Conservation (phyloP, 2,888 invertebrate genomes). For the Piscicola geometra region DNA sequence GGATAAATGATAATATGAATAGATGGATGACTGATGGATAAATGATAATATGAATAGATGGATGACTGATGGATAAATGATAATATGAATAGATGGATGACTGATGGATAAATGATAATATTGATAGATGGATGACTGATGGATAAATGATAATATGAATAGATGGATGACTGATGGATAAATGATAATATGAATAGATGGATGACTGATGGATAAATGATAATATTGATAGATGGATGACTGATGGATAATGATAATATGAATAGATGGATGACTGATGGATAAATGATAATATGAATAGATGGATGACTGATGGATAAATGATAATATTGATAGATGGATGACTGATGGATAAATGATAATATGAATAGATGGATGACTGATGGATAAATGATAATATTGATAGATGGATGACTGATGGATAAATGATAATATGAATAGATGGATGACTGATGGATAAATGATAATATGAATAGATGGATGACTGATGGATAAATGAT, state of each 20-base stretch:
- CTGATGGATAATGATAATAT: too few relatives aligned
- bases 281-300: too few relatives aligned
- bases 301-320: too few relatives aligned
- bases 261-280: too few relatives aligned
- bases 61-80: not conserved
- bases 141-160: not conserved
- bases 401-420: not conserved
- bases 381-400: not conserved
- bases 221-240: too few relatives aligned
- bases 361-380: not conserved
- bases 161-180: not conserved
- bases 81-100: not conserved
- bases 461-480: too few relatives aligned
- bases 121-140: not conserved
- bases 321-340: not conserved
- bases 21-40: too few relatives aligned
- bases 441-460: constrained; percentile 1
- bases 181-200: constrained; percentile 1
- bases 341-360: not conserved
- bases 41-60: too few relatives aligned
- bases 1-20: too few relatives aligned
- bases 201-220: not conserved
- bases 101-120: not conserved
- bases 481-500: too few relatives aligned
- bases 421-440: constrained; percentile 5